Base-by-base conservation (phyloP, 2,797 vertebrate genomes). In the Xyrichtys novacula region DNA sequence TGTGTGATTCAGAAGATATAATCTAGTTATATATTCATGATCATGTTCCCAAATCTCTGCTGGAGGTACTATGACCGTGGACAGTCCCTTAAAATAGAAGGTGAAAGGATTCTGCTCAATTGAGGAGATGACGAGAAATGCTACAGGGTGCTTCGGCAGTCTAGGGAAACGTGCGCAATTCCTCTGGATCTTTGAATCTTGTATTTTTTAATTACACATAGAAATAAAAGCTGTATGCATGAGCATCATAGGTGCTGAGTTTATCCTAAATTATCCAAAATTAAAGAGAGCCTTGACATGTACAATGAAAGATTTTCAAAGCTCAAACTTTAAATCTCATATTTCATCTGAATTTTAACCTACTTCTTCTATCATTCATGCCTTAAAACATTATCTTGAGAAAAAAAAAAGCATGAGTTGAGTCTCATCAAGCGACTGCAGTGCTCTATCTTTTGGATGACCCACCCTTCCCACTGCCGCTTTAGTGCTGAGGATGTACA, bases 381-480 rank as follows among this genome's bases (percentile, higher is more conserved):
- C n/a, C n/a, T n/a, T n/a, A n/a, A n/a, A n/a, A n/a, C n/a, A n/a
- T n/a, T n/a, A n/a, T n/a, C n/a, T n/a, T n/a, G n/a, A 40, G 3
- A 23, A 23, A 44, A 7, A 20, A 12, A 3, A 20, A 23, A 46
- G 14, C 12, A 16, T 15, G 23, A 14, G 4, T 25, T 44, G 1
- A 44, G 14, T 6, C 11, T 23, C 10, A 44, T 44, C 22, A 2
- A 22, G 3, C 10, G 26, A 44, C 28, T 34, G 7, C 32, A 53
- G 50, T 36, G 19, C 12, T 34, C 12, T 68, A 64, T 40, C 25
- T 57, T 44, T 11, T 78, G 71, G 49, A 77, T 78, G 78, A 82
- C 65, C 81, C 83, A 79, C 80, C 81, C 80, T 76, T 81, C 42
- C 23, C 66, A 78, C 56, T 73, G 71, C 65, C 29, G 56, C 69